A percentile compares a stretch with the other conserved stretches of the same genome.
phyloP scores from a whole-genome alignment of 2,113 vertebrate genomes.

The Myotis brandtii region DNA sequence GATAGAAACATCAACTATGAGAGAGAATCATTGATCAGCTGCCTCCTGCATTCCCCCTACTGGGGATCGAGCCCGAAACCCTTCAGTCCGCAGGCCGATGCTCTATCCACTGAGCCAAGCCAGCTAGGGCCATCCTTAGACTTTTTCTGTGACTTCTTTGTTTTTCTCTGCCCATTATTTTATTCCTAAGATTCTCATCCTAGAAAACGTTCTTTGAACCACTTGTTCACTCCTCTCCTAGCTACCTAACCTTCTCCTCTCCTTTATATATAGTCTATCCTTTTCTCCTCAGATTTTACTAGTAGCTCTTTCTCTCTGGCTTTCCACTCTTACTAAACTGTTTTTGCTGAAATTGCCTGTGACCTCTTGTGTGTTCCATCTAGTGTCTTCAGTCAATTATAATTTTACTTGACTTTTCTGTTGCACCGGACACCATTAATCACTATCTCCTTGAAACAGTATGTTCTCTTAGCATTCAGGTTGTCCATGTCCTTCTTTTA shows the following conservation, averaged over 20 bases:
- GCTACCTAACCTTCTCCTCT: neutral
- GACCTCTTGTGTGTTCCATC: neutral
- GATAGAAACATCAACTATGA: no score
- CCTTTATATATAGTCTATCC: neutral
- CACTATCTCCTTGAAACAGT: slow-evolving; percentile 41
- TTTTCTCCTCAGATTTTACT: slow-evolving; percentile 27
- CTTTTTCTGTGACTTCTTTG: neutral
- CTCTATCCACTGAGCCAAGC: no score
- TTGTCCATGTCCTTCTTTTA: neutral
- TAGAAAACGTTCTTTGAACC: slow-evolving; percentile 34
- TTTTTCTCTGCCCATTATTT: slow-evolving; percentile 26
- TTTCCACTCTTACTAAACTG: neutral
- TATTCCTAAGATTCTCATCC: neutral
- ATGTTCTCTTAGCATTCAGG: neutral
- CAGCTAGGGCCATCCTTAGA: no score
- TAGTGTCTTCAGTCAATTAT: slow-evolving; percentile 29
- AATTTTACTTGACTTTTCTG: slow-evolving; percentile 65
- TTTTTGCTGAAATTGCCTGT: neutral
- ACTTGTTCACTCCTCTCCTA: neutral
- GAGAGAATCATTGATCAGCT: no score
- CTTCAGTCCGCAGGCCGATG: no score
- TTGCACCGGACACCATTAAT: slow-evolving; percentile 59
- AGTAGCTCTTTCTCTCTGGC: neutral
- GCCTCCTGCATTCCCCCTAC: no score
- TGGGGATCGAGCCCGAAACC: no score